Evolutionary conservation across 1,140 invertebrate genomes (phyloP), one percentile per base, ranked within the genome.

Genomic region (Drosophila willistoni): DNA sequence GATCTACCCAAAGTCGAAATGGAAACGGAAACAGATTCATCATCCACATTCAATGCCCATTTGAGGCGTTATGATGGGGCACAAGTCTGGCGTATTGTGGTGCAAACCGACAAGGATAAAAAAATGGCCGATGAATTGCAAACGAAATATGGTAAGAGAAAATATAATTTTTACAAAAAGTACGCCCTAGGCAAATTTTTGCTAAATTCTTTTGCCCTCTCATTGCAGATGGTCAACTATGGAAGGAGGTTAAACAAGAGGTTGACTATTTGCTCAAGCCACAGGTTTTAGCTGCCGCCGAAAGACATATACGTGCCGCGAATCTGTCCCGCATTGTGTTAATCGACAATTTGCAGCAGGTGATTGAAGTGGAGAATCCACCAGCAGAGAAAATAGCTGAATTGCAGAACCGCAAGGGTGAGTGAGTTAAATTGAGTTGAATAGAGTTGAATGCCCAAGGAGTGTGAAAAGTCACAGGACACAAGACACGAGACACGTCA

Each of bases 361-460:
- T 95, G 7, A 97, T 97, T 34, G 94, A 96, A 74, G 93, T 94
- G 70, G 96, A 97, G 92, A 97, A 97, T 92, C 95, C 95, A 25
- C 93, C 94, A 1, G 92, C 94, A 2, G 93, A 94, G 7, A 93
- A 95, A 79, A 94, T 95, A 60, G 93, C 95, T 85, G 92, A 94
- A 12, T 93, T 96, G 12, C 94, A 95, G 77, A 95, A 96, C 70
- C 94, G 96, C 80, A 94, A 95, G 94, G 96, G 96, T 96, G 85
- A 87, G 92, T 86, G 12, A 25, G 3, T 36, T 36, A 36, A 36
- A 36, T 36, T 36, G 34, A 36, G 34, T 36, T 36, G 34, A 25
- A 25, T 25, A 25, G 25, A 75, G 47, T 66, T 64, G 2, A 68
- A 71, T 71, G 55, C 54, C 51, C 36, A 39, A 39, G 83, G 79